Percentiles rank a stretch among this genome's conserved stretches.
phyloP scores from a whole-genome alignment of 2,888 invertebrate genomes.

The Ceratothoa steindachneri region DNA sequence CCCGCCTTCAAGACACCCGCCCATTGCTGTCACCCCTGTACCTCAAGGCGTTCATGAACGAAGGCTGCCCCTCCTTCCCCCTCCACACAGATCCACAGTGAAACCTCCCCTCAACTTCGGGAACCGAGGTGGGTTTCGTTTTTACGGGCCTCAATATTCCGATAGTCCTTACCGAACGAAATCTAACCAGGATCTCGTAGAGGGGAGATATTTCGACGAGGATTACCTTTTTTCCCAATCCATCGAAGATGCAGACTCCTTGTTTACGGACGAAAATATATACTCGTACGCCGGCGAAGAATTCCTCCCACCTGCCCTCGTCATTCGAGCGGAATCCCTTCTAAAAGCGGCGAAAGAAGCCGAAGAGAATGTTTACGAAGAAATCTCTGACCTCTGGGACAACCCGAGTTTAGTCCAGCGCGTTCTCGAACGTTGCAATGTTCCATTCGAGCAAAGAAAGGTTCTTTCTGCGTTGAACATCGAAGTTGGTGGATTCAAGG shows the following conservation, averaged over 20 bases:
- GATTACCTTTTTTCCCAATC: not conserved
- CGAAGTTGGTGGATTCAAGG: constrained; percentile 23
- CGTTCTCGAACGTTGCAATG: constrained; percentile 36
- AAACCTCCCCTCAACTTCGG: not conserved
- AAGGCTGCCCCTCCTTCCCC: not conserved
- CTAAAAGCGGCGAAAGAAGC: constrained; percentile 21
- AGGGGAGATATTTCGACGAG: not conserved
- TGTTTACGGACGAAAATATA: constrained; percentile 19
- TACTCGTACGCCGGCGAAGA: constrained; percentile 42
- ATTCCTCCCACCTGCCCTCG: constrained; percentile 26
- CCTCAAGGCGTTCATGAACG: not conserved
- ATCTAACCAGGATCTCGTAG: not conserved
- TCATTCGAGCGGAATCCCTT: constrained; percentile 26
- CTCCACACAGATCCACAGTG: too few species aligned
- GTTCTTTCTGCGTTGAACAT: constrained; percentile 33
- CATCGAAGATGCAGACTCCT: not conserved
- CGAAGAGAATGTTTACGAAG: constrained; percentile 45
- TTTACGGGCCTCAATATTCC: not conserved
- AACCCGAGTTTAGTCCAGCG: constrained; percentile 28
- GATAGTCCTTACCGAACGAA: not conserved
- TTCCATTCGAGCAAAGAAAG: constrained; percentile 22
- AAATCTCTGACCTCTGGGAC: constrained; percentile 32
- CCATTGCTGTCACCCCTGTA: not conserved
- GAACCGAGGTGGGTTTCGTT: not conserved
- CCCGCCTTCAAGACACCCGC: not conserved